Percentiles rank a stretch among this genome's conserved stretches.
Evolutionary conservation across 2,113 vertebrate species (phyloP).

Genomic region (Macquaria australasica): DNA sequence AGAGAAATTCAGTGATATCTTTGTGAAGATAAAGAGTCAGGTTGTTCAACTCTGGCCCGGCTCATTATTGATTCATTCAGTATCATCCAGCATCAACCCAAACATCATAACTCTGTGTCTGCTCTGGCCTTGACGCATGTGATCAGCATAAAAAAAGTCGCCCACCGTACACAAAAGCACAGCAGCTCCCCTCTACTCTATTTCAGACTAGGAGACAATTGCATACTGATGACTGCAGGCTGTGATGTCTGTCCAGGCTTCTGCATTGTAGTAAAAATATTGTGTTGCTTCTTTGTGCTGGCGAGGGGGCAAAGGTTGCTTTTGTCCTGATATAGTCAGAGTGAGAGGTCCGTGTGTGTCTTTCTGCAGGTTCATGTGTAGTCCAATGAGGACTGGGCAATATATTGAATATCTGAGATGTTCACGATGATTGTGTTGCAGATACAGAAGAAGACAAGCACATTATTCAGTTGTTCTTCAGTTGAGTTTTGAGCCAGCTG

Average conservation of each 20-base stretch:
- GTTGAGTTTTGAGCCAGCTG: slow-evolving; percentile 18
- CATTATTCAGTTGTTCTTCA: neutral
- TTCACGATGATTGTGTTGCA: neutral
- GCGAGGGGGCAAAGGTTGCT: neutral
- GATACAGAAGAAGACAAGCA: neutral
- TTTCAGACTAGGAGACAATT: slow-evolving; percentile 6
- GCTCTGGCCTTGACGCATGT: slow-evolving; percentile 41
- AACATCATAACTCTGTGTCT: slow-evolving; percentile 58
- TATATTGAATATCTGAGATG: neutral
- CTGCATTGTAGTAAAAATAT: slow-evolving; percentile 13
- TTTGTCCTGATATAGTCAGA: slow-evolving; percentile 10
- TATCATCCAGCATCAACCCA: slow-evolving; percentile 48
- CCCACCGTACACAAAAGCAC: slow-evolving; percentile 6
- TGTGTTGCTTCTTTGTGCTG: slow-evolving; percentile 8
- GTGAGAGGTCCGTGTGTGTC: neutral
- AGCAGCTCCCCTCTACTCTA: slow-evolving; percentile 1
- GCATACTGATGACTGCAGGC: slow-evolving; percentile 26
- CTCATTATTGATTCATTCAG: slow-evolving; percentile 65
- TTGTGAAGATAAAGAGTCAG: slow-evolving; percentile 36
- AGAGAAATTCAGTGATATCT: slow-evolving; percentile 29
- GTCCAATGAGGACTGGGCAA: neutral
- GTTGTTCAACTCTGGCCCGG: slow-evolving; percentile 41
- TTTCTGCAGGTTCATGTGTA: neutral
- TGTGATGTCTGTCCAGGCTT: neutral
- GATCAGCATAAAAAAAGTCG: slow-evolving; percentile 49